These are phyloP conservation scores for Proales similis DNA, from an alignment of 1,140 invertebrate genomes.

Conservation along the genomic window DNA sequence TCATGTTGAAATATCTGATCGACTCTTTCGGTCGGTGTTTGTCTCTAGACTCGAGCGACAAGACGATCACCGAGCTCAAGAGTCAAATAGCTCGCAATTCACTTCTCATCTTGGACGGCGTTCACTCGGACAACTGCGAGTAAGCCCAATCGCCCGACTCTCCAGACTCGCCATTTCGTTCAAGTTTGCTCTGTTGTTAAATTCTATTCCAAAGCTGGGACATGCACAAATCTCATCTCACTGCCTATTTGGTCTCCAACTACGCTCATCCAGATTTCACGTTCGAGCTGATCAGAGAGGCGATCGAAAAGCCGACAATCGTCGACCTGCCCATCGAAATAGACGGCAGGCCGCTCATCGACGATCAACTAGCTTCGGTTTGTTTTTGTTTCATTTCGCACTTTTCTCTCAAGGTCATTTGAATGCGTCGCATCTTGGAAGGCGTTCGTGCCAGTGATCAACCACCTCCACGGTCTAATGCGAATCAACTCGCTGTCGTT, in stretches of 20 bases:
- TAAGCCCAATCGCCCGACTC: neutral
- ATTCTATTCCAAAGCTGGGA: neutral
- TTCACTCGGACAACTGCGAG: neutral
- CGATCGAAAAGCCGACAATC: too few relatives aligned
- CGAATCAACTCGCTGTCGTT: conserved; percentile 14
- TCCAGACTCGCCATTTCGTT: neutral
- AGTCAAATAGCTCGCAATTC: conserved; percentile 32
- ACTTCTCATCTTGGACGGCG: conserved; percentile 1
- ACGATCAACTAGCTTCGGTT: neutral
- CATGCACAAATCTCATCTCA: conserved; percentile 26
- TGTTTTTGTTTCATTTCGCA: conserved; percentile 1
- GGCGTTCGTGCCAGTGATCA: conserved; percentile 18
- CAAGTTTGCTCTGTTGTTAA: neutral
- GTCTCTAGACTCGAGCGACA: conserved; percentile 16
- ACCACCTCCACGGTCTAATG: neutral
- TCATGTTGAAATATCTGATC: neutral
- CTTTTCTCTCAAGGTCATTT: neutral
- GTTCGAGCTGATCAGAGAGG: conserved; percentile 8
- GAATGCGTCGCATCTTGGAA: neutral
- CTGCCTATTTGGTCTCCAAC: conserved; percentile 13
- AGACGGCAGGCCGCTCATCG: neutral
- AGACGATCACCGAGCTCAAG: conserved; percentile 1
- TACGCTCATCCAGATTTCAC: conserved; percentile 5
- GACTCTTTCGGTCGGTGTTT: neutral
- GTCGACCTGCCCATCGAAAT: neutral